phyloP scores from a whole-genome alignment of 2,888 invertebrate genomes.

The Tiphia femorata region DNA sequence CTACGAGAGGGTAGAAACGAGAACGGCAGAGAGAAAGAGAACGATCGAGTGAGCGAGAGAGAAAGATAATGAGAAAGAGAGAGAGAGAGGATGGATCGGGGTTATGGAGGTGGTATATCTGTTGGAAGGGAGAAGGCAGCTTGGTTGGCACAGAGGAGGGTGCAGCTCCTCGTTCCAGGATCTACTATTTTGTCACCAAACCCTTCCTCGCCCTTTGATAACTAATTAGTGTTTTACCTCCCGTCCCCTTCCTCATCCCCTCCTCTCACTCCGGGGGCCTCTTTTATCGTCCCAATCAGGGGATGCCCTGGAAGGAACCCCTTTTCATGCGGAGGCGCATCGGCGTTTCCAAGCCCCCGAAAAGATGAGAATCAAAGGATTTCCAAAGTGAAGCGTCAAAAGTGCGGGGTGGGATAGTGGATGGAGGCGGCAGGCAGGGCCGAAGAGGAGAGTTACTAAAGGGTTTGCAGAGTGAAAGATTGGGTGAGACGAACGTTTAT shows the following conservation, averaged over 20 bases:
- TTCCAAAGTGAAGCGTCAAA: slow-evolving; percentile 63
- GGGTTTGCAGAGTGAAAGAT: slow-evolving; percentile 11
- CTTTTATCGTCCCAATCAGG: slow-evolving; percentile 65
- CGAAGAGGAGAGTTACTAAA: background rate
- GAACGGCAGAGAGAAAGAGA: slow-evolving; percentile 4
- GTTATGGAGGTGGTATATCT: slow-evolving; percentile 8
- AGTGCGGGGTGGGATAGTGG: slow-evolving; percentile 55
- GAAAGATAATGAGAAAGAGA: slow-evolving; percentile 1
- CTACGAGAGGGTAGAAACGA: slow-evolving; percentile 22
- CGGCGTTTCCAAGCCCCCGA: slow-evolving; percentile 57
- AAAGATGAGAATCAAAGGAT: slow-evolving; percentile 69
- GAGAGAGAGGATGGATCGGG: slow-evolving; percentile 8
- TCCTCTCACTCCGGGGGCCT: slow-evolving; percentile 57
- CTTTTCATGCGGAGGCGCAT: slow-evolving; percentile 57
- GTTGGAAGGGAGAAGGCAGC: background rate
- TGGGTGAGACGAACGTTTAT: slow-evolving; percentile 31
- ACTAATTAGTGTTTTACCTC: slow-evolving; percentile 73
- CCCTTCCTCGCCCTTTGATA: slow-evolving; percentile 73
- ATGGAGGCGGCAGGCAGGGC: slow-evolving; percentile 8
- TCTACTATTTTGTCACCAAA: slow-evolving; percentile 68
- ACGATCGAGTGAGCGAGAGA: background rate
- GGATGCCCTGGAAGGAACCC: slow-evolving; percentile 57
- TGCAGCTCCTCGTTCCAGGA: slow-evolving; percentile 45
- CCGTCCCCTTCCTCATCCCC: slow-evolving; percentile 66
- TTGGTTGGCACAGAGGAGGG: slow-evolving; percentile 13